Base-by-base conservation (phyloP, 2,113 vertebrate species). In the Hydropotes inermis region DNA sequence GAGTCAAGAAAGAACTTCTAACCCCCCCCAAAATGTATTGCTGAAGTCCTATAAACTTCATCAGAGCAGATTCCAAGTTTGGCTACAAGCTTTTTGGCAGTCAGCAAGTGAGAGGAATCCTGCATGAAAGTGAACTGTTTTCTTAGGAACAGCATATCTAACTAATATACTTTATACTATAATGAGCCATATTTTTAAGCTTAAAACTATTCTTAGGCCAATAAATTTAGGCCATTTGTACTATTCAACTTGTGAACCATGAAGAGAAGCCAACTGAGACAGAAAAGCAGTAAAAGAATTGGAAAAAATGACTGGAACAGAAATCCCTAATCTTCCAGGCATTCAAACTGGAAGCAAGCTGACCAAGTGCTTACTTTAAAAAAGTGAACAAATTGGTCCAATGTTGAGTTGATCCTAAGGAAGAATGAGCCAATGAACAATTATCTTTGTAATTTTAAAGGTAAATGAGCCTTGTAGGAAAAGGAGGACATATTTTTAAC, bases 381-480 rank as follows among this genome's bases (percentile, higher is more conserved):
- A 17, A 64, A 23, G 27, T 16, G 25, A 88, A 89, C 6, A 55
- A 61, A 83, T 67, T 33, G 52, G 5, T 91, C 30, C 74, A 64
- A n/a, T n/a, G 14, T 50, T 67, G 30, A 67, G 1, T 30, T 83
- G 43, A 4, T 7, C 21, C 12, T 43, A 28, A 89, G n/a, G 7
- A 91, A 91, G 21, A 76, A 55, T 54, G 67, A 84, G 7, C 30
- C n/a, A 25, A 25, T 61, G 36, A 81, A 89, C 5, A 90, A 67
- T 33, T 58, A 43, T 39, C 16, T 95, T 87, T 67, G 43, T 64
- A 94, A 96, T 94, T 95, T 94, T 90, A 45, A 82, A 86, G 28
- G 15, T 76, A 15, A 74, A 50, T 81, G 7, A 85, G 3, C 64
- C 17, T 57, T 87, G 11, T 57, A 79, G 45, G 10, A 87, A 87